Evolutionary conservation across 2,113 vertebrate species (phyloP), one percentile per base, ranked within the genome.

Genomic region (Hippocampus abdominalis): DNA sequence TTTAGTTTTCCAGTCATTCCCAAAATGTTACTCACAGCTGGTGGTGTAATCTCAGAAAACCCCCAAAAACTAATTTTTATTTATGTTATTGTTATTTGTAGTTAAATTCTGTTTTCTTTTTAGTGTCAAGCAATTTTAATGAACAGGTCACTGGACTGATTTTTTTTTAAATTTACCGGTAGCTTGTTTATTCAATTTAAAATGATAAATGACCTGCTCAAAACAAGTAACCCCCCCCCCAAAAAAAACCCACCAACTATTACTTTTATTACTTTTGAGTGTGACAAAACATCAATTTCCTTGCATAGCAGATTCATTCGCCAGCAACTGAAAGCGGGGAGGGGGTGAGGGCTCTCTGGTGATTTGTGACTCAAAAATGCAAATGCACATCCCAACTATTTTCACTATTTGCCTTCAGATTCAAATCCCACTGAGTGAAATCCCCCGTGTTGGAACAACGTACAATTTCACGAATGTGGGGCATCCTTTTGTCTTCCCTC

Each of bases 271-370:
- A 60, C 27, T 29, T 29, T 29, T 29, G 15, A 56, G 54, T 4
- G 12, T 59, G 56, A 59, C 27, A 60, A 60, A 60, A 60, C 27
- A 13, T 25, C 23, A 4, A 59, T 59, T 29, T 59, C 12, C 25
- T 6, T 88, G 87, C 86, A 90, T 82, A 82, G 87, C 81, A 74
- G 70, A 76, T 66, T 82, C 87, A 91, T 89, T 88, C 86, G 78
- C 63, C 64, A 3, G 78, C 75, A 86, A 78, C 76, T 56, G 71
- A 53, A 61, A 84, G 75, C 57, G 60, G 67, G 48, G 48, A 44
- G 18, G 23, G 69, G 54, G 5, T n/a, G 56, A 3, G 11, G 8
- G 59, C 59, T 36, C 75, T 80, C 83, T 83, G 71, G 79, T 68
- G 77, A 71, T 48, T 76, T 21, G 27, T 36, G 60, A 69, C 66